Conservation (phyloP, 2,113 vertebrate genomes). For the Tragelaphus imberbis region DNA sequence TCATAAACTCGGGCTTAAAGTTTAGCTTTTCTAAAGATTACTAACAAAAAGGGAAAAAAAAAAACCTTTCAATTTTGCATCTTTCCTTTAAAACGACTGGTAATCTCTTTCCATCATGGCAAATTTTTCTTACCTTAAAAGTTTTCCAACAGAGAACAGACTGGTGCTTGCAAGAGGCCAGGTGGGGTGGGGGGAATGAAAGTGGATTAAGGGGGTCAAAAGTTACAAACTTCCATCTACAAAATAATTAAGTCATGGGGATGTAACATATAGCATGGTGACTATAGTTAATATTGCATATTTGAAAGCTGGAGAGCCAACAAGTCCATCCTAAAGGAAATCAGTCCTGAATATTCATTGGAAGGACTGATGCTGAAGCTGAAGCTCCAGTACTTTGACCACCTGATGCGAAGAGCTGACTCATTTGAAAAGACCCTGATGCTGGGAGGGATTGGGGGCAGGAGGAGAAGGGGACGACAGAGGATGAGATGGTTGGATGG, state of each 20-base stretch:
- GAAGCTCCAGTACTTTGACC: not conserved
- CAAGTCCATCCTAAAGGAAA: not conserved
- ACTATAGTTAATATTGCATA: not conserved
- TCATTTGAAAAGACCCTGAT: not conserved
- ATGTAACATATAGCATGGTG: too few species aligned
- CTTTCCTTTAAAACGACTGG: not conserved
- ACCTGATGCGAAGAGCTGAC: not conserved
- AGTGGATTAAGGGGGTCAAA: not conserved
- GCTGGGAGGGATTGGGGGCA: not conserved
- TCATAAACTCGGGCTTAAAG: not conserved
- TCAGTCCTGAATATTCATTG: not conserved
- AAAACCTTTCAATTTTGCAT: not conserved
- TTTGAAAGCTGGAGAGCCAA: not conserved
- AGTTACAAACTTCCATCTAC: not conserved
- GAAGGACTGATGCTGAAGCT: not conserved
- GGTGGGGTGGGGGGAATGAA: not conserved
- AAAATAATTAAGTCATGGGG: not conserved
- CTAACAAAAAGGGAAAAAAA: not conserved
- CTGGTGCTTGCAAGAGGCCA: not conserved
- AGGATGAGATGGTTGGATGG: not conserved
- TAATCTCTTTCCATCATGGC: not conserved
- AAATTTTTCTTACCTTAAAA: not conserved
- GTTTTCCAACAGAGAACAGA: not conserved
- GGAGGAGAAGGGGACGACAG: not conserved
- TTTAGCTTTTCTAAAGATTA: constrained; percentile 27